Evolutionary conservation across 2,113 vertebrate species (phyloP), one percentile per base, ranked within the genome.

Genomic region (Gallinago paraguaiae): DNA sequence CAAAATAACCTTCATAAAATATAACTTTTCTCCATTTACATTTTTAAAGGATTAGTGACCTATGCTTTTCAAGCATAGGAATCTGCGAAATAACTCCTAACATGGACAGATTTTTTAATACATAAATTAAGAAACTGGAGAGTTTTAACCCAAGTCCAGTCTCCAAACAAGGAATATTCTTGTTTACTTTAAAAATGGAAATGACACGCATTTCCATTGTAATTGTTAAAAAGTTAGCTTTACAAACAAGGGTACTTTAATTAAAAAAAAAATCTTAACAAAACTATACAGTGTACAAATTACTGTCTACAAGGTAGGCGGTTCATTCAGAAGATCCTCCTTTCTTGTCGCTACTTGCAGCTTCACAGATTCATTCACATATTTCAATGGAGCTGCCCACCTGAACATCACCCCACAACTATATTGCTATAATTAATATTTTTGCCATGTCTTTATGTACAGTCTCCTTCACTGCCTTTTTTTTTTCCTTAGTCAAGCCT

Each of bases 281-380:
- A 98, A 98, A 98, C 98, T 99, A 99, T 99, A 99, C 99, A 99
- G 99, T 99, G 99, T 99, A 99, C 98, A 99, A 99, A 99, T 99
- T 99, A 98, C 98, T 99, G 99, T 99, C 98, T 98, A 98, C 98
- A 98, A 97, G 98, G 98, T 98, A 99, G 98, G 98, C 95, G 98
- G 98, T 98, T 98, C 96, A 94, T 98, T 98, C 98, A 98, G 98
- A 99, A 99, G 98, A 99, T 98, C 98, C 98, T 98, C 97, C 95
- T 97, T 96, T 98, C 98, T 98, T 98, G 97, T 98, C 95, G 96
- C 97, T 96, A 96, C 94, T 97, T 98, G 98, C 98, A 98, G 98
- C 98, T 98, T 99, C 98, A 98, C 98, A 99, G 98, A 98, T 96
- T 98, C 98, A 98, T 97, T 98, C 98, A 98, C 97, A 98, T 98